phyloP scores from a whole-genome alignment of 92 coral and sea anemone species.

The Parazoanthus atlanticus region DNA sequence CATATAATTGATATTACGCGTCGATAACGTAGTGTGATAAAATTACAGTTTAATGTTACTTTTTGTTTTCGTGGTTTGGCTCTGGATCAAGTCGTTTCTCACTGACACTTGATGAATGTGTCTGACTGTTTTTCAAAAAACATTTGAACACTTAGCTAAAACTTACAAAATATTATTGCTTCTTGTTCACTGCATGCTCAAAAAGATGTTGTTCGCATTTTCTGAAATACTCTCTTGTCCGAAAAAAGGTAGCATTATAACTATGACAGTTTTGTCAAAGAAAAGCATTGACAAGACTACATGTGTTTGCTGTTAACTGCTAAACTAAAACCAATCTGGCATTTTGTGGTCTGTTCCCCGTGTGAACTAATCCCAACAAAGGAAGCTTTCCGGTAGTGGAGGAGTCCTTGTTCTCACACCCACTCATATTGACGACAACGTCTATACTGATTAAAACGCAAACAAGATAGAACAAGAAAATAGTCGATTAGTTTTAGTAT shows the following conservation, averaged over 20 bases:
- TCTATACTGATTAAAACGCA: no score
- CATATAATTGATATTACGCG: neutral
- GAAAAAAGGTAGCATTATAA: no score
- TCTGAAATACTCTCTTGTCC: no score
- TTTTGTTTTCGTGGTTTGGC: constrained; percentile 33
- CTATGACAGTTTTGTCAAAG: neutral
- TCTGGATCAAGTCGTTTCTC: constrained; percentile 17
- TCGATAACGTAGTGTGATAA: neutral
- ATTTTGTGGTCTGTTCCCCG: constrained; percentile 5
- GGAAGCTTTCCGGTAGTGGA: neutral
- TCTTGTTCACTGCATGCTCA: neutral
- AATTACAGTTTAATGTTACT: neutral
- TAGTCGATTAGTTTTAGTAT: neutral
- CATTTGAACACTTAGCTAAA: neutral
- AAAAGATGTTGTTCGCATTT: neutral
- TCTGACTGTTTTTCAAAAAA: no score
- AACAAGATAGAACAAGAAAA: neutral
- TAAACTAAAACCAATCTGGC: neutral
- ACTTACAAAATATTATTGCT: neutral
- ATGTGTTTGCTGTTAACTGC: constrained; percentile 11
- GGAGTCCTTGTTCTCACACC: neutral
- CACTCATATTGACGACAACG: no score
- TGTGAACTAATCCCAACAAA: constrained; percentile 8
- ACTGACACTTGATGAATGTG: neutral
- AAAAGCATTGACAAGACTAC: neutral